phyloP scores from a whole-genome alignment of 2,113 vertebrate species.

The Nothocercus nigrocapillus region DNA sequence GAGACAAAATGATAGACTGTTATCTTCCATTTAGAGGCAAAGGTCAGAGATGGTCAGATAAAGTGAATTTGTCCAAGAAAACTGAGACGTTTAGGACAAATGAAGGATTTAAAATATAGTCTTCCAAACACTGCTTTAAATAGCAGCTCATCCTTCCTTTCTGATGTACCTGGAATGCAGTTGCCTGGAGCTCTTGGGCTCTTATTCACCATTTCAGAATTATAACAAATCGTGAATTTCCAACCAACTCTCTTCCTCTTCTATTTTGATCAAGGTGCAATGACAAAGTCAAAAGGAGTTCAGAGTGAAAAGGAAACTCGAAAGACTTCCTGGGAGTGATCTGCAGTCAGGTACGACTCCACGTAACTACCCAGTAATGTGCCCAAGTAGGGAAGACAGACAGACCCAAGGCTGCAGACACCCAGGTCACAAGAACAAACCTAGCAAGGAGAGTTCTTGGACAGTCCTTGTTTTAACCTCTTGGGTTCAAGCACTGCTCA shows the following conservation, averaged over 20 bases:
- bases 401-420: background rate
- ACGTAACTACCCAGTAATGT: background rate
- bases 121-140: background rate
- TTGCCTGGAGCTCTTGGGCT: background rate
- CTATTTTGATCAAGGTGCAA: background rate
- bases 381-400: background rate
- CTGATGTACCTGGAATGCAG: rapidly evolving
- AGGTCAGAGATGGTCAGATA: background rate
- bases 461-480: background rate
- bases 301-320: background rate
- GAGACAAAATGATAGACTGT: background rate
- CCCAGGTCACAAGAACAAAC: background rate
- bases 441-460: background rate
- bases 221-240: background rate
- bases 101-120: background rate
- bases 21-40: background rate
- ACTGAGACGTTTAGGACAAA: background rate
- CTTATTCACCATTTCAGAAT: background rate
- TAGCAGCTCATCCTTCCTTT: background rate
- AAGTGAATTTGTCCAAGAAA: background rate
- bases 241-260: background rate
- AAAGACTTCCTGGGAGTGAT: background rate
- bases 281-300: background rate
- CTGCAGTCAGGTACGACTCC: background rate
- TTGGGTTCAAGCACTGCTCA: background rate